Evolutionary conservation across 2,113 vertebrate species (phyloP), one percentile per base, ranked within the genome.

Genomic region (Heloderma charlesbogerti): DNA sequence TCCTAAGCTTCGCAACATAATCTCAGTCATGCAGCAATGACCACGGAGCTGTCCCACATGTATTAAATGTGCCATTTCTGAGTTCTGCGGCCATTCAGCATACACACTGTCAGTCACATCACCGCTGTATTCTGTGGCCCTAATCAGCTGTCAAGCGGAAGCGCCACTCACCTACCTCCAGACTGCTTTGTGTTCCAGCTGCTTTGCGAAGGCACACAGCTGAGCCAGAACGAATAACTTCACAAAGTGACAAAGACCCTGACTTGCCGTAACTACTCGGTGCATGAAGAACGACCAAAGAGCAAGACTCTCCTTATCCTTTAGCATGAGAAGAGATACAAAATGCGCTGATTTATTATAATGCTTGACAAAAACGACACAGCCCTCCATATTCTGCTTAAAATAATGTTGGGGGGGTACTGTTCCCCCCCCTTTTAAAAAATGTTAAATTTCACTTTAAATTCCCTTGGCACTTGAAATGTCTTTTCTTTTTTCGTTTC

Each of bases 151-250:
- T 48, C 82, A 45, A 51, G 25, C 66, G 37, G 69, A 90, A 89
- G 25, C 93, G n/a, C 82, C 77, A 66, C 91, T 94, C 89, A 92
- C 83, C 91, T 66, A 48, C 15, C 86, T 91, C 86, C 48, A 81
- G 90, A 4, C 51, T 91, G 75, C 88, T 95, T 93, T 95, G 89
- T 90, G 74, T 93, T 91, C 92, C 83, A 79, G 60, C 51, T 93
- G 89, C 83, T 80, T 84, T 88, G 90, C 84, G 79, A 85, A 54
- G 2, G 72, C 88, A 66, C 9, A 16, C 51, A 88, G 71, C 29
- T 87, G 57, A 92, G 37, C 2, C 0, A 0, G 86, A 93, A 93
- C 66, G 63, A 80, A 87, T 48, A n/a, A 81, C 93, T 92, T 78
- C 86, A 51, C 45, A 45, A 88, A 85, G 43, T 63, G 75, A n/a